Conservation (phyloP, 2,888 invertebrate genomes). For the Scaptomyza flava region DNA sequence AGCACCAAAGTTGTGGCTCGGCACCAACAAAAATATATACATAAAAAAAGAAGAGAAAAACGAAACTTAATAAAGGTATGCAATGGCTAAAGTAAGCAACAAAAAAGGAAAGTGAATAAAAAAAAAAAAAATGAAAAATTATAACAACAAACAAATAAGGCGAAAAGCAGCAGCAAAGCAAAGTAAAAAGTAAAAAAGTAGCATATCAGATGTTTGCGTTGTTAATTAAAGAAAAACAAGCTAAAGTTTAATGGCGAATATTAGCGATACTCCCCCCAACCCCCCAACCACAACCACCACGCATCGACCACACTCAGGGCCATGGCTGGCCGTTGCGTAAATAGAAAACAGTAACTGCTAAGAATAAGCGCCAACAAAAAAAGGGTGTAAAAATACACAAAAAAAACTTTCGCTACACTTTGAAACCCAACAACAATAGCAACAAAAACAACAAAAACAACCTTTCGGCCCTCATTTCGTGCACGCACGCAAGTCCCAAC, state of each 20-base stretch:
- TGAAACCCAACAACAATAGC: slow-evolving; percentile 10
- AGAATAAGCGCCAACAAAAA: slow-evolving; percentile 29
- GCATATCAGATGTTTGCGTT: slow-evolving; percentile 81
- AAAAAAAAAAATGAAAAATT: slow-evolving; percentile 14
- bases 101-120: slow-evolving; percentile 21
- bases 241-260: slow-evolving; percentile 81
- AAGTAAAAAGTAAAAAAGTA: slow-evolving; percentile 46
- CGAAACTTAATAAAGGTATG: slow-evolving; percentile 64
- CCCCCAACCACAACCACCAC: background rate
- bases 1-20: slow-evolving; percentile 44
- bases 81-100: slow-evolving; percentile 62
- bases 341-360: slow-evolving; percentile 57
- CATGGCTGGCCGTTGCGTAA: slow-evolving; percentile 68
- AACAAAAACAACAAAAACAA: slow-evolving; percentile 15
- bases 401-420: slow-evolving; percentile 57
- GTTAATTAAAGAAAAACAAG: slow-evolving; percentile 83
- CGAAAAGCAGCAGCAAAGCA: slow-evolving; percentile 32
- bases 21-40: slow-evolving; percentile 7
- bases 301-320: background rate
- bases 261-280: slow-evolving; percentile 58
- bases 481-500: slow-evolving; percentile 66
- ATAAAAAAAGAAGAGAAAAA: slow-evolving; percentile 20
- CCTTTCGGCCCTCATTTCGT: slow-evolving; percentile 60
- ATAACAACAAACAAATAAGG: slow-evolving; percentile 37
- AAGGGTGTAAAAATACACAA: slow-evolving; percentile 69